These are phyloP conservation scores for Atta texana DNA, from an alignment of 1,140 invertebrate genomes.

Conservation along the genomic window DNA sequence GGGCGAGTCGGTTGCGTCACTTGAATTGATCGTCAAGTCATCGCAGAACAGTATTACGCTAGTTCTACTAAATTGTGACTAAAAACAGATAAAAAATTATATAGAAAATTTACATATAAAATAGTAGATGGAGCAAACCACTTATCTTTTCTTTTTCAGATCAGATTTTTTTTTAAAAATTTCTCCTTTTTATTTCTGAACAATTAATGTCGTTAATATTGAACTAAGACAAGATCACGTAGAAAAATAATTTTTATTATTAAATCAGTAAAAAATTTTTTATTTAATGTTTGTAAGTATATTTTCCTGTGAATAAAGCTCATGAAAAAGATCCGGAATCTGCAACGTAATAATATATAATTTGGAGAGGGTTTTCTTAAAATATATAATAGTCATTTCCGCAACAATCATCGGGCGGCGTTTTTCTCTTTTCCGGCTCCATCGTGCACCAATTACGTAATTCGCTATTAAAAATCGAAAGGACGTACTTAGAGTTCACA, in stretches of 20 bases:
- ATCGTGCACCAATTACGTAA: conserved; percentile 46
- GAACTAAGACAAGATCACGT: background rate
- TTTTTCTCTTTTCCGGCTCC: conserved; percentile 3
- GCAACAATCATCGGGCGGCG: conserved; percentile 10
- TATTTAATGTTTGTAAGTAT: background rate
- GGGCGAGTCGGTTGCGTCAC: conserved; percentile 21
- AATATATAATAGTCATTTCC: conserved; percentile 11
- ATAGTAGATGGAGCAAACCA: background rate
- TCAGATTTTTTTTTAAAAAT: background rate
- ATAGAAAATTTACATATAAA: background rate
- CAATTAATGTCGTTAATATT: background rate
- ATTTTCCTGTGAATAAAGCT: background rate
- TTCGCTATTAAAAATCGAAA: conserved; percentile 36
- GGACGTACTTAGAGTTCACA: background rate
- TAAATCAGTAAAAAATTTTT: background rate
- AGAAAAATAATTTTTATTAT: background rate
- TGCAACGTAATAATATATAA: background rate
- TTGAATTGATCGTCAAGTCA: conserved; percentile 21
- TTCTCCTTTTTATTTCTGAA: no score
- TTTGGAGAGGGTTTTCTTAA: background rate
- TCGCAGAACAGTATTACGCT: background rate
- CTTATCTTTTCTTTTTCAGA: background rate
- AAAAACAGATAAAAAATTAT: background rate
- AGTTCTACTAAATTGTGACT: background rate
- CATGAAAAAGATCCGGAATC: background rate